Conservation (phyloP, 2,797 vertebrate genomes). For the Rhinichthys osculus region DNA sequence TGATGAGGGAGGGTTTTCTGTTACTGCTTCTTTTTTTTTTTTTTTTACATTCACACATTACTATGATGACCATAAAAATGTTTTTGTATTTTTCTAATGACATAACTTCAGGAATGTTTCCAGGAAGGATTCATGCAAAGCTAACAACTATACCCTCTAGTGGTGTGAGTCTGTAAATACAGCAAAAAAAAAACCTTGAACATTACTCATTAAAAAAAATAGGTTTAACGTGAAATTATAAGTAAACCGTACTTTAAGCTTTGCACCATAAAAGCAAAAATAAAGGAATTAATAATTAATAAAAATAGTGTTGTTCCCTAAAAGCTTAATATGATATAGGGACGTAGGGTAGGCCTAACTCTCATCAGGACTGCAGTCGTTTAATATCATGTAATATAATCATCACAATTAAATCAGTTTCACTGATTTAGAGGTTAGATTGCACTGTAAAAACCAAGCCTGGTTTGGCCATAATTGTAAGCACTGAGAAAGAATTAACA, state of each 20-base stretch:
- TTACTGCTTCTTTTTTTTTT: neutral
- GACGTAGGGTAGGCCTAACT: neutral
- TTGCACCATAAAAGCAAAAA: no score
- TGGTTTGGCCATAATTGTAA: neutral
- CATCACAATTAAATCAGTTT: neutral
- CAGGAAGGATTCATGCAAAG: conserved; percentile 15
- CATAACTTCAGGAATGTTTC: neutral
- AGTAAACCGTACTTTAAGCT: neutral
- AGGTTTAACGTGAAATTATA: neutral
- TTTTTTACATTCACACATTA: conserved; percentile 1
- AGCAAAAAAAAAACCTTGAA: neutral
- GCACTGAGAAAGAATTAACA: conserved; percentile 15
- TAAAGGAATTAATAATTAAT: neutral
- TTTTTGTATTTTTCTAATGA: neutral
- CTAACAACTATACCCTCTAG: conserved; percentile 57
- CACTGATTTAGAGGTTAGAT: neutral
- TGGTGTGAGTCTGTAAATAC: conserved; percentile 53
- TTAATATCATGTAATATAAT: neutral
- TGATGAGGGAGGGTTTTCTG: neutral
- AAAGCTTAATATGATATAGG: neutral
- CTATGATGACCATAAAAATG: neutral
- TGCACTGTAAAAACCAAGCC: neutral
- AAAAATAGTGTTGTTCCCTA: neutral
- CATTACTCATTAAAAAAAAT: neutral
- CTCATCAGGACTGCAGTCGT: neutral